Evolutionary conservation across 2,113 vertebrate genomes (phyloP).

Genomic region (Scalopus aquaticus): DNA sequence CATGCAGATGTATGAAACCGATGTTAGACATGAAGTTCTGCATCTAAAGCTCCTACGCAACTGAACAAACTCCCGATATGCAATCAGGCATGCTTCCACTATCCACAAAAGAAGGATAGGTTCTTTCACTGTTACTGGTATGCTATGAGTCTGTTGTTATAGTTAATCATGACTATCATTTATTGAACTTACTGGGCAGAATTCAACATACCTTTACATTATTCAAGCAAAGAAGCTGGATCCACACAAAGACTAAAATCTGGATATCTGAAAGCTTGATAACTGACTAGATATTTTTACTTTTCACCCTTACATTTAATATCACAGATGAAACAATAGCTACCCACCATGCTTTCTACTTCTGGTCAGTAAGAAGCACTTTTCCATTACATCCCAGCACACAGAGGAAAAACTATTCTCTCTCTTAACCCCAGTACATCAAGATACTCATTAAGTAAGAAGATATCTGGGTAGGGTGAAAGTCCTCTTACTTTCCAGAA

Average conservation of each 20-base stretch:
- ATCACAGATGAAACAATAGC: constrained; percentile 28
- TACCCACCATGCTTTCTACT: not conserved
- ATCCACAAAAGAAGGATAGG: not conserved
- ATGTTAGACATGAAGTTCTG: constrained; percentile 33
- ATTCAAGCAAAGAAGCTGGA: constrained; percentile 40
- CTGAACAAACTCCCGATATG: not conserved
- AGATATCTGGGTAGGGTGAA: not conserved
- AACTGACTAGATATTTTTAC: not conserved
- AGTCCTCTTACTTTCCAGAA: constrained; percentile 20
- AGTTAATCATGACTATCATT: constrained; percentile 4
- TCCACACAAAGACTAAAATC: constrained; percentile 34
- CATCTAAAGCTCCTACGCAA: constrained; percentile 50
- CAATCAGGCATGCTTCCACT: not conserved
- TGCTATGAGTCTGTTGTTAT: not conserved
- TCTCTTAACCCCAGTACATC: not conserved
- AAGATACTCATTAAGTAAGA: not conserved
- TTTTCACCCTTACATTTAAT: not conserved
- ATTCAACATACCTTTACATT: constrained; percentile 48
- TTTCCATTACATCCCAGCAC: not conserved
- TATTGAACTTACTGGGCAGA: constrained; percentile 35
- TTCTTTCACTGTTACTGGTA: not conserved
- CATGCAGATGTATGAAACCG: not conserved
- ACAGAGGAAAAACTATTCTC: not conserved
- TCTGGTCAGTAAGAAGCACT: not conserved
- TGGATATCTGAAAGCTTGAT: not conserved